phyloP scores from a whole-genome alignment of 2,888 invertebrate genomes.

The Andrena trimmerana region DNA sequence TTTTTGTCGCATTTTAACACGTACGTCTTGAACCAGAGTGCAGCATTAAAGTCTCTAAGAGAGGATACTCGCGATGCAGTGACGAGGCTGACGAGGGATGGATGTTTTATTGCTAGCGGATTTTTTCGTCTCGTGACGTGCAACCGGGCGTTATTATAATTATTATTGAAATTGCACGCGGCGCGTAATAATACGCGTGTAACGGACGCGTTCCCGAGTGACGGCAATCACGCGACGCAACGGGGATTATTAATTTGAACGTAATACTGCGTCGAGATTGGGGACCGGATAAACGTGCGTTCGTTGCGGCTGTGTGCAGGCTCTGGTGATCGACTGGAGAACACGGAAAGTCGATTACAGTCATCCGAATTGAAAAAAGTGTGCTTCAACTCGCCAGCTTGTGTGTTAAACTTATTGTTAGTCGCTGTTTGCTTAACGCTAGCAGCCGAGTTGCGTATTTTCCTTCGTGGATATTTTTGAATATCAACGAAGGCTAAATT shows the following conservation, averaged over 20 bases:
- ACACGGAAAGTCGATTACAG: constrained; percentile 2
- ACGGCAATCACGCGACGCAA: constrained; percentile 54
- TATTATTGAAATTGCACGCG: constrained; percentile 56
- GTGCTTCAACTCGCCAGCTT: not conserved
- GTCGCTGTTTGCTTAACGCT: constrained; percentile 10
- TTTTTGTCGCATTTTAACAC: not conserved
- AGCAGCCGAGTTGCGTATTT: not conserved
- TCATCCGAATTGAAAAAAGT: not conserved
- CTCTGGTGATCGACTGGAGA: constrained; percentile 8
- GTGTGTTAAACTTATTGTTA: not conserved
- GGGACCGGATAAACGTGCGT: constrained; percentile 9
- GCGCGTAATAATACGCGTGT: constrained; percentile 52
- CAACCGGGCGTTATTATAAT: constrained; percentile 45
- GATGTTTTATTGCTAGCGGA: not conserved
- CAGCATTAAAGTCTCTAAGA: constrained; percentile 5
- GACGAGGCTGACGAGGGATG: not conserved
- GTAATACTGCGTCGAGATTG: constrained; percentile 47
- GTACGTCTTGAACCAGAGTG: not conserved
- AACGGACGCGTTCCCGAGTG: constrained; percentile 55
- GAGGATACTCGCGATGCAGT: not conserved
- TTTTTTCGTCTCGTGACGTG: not conserved
- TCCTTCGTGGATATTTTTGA: not conserved
- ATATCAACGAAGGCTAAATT: not conserved
- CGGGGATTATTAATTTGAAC: constrained; percentile 55
- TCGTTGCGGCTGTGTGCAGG: not conserved